Percentiles rank a stretch among this genome's conserved stretches.
Conservation (phyloP, 2,113 vertebrate genomes). For the Phrynosoma platyrhinos region DNA sequence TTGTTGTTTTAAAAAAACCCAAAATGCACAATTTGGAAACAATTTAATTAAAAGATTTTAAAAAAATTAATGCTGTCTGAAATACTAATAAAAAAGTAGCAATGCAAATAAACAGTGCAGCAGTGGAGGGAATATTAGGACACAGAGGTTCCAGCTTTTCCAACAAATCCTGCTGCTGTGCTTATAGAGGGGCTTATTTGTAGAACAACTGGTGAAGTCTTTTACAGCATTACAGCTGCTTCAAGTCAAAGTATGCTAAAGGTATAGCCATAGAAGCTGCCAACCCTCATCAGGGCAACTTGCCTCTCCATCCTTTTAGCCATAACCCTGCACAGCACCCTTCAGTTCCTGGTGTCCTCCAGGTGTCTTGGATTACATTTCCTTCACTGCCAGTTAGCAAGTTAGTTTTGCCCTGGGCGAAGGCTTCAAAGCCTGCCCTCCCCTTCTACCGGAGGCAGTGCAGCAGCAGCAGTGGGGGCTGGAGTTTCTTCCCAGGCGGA, state of each 20-base stretch:
- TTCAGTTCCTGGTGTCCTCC: not conserved
- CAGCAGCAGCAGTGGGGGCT: too few species aligned
- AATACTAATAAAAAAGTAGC: not conserved
- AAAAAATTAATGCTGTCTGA: not conserved
- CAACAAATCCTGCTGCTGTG: slow-evolving; percentile 1
- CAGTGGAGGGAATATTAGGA: not conserved
- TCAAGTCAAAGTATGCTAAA: not conserved
- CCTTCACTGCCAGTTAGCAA: too few species aligned
- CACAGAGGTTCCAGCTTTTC: not conserved
- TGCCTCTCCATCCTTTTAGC: too few species aligned
- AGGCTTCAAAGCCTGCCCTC: too few species aligned
- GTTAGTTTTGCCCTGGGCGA: too few species aligned
- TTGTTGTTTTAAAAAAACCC: not conserved
- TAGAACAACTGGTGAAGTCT: not conserved
- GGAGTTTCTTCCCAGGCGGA: too few species aligned
- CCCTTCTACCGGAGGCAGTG: too few species aligned
- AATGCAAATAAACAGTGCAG: not conserved
- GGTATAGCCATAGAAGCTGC: not conserved
- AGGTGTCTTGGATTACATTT: too few species aligned
- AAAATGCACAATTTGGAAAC: not conserved
- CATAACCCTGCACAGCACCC: not conserved
- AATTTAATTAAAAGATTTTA: not conserved
- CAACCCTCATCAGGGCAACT: too few species aligned
- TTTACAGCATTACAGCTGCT: not conserved
- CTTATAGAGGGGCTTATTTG: not conserved